These are phyloP conservation scores for Rhyacophila evoluta DNA, from an alignment of 2,888 invertebrate species.

Conservation along the genomic window DNA sequence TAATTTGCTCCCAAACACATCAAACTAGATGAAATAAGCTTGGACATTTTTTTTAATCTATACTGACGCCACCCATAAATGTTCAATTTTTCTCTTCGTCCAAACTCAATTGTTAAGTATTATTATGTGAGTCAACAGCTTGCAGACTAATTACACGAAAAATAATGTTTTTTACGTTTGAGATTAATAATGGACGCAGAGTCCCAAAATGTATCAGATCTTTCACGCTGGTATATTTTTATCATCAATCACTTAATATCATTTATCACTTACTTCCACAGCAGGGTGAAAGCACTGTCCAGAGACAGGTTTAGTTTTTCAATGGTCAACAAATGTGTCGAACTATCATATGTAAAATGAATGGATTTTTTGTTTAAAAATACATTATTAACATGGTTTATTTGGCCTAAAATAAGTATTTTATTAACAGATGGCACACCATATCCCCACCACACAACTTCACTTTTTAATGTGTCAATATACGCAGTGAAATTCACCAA, in stretches of 20 bases:
- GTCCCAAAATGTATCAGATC: not conserved
- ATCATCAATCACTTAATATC: not conserved
- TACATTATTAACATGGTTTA: conserved; percentile 39
- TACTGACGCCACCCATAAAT: not conserved
- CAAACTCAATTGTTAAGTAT: too few species aligned
- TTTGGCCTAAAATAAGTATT: conserved; percentile 48
- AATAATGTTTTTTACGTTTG: too few species aligned
- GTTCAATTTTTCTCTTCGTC: not conserved
- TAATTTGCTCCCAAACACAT: not conserved
- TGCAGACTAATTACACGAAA: too few species aligned
- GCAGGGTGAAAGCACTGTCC: conserved; percentile 62
- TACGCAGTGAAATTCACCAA: conserved; percentile 65
- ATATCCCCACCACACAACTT: conserved; percentile 66
- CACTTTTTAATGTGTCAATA: conserved; percentile 57
- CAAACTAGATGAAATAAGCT: not conserved
- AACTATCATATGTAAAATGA: conserved; percentile 58
- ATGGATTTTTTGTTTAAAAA: conserved; percentile 59
- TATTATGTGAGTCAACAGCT: too few species aligned
- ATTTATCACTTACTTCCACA: conserved; percentile 58
- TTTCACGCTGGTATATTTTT: not conserved
- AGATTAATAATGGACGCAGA: too few species aligned
- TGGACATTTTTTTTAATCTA: not conserved
- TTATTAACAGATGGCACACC: conserved; percentile 63
- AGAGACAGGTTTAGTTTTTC: conserved; percentile 60
- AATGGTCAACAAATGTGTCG: conserved; percentile 60